Evolutionary conservation across 1,140 invertebrate species (phyloP).

Genomic region (Oreohelix idahoensis): DNA sequence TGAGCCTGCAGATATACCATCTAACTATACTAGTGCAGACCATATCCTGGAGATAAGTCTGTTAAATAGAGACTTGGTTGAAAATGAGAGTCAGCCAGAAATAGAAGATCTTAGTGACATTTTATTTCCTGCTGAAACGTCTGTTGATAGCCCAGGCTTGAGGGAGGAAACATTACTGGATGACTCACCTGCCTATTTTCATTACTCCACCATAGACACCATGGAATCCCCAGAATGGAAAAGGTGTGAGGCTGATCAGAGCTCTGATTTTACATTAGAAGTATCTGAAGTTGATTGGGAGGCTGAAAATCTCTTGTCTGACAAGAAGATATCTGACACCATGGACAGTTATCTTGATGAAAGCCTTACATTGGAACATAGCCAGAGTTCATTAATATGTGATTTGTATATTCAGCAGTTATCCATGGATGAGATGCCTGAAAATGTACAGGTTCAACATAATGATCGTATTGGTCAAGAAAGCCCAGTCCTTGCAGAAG

Average conservation of each 20-base stretch:
- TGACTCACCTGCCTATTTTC: not conserved
- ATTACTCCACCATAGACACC: not conserved
- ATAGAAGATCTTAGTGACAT: not conserved
- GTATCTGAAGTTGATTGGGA: not conserved
- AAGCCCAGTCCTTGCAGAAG: not conserved
- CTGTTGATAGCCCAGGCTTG: not conserved
- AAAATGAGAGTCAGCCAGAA: not conserved
- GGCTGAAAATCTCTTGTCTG: not conserved
- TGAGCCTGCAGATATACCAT: no score
- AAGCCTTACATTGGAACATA: not conserved
- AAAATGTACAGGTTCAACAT: not conserved
- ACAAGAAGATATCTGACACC: not conserved
- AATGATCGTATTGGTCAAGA: not conserved
- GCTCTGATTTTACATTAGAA: not conserved
- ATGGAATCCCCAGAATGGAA: not conserved
- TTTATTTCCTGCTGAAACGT: not conserved
- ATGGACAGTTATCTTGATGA: not conserved
- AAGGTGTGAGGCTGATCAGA: not conserved
- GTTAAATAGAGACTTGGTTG: not conserved
- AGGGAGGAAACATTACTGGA: not conserved
- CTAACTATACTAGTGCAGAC: no score
- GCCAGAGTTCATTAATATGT: not conserved
- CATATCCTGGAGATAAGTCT: no score
- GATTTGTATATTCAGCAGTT: not conserved
- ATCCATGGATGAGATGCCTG: no score